Evolutionary conservation across 2,888 invertebrate species (phyloP), one percentile per base, ranked within the genome.

Genomic region (Polietes domitor): DNA sequence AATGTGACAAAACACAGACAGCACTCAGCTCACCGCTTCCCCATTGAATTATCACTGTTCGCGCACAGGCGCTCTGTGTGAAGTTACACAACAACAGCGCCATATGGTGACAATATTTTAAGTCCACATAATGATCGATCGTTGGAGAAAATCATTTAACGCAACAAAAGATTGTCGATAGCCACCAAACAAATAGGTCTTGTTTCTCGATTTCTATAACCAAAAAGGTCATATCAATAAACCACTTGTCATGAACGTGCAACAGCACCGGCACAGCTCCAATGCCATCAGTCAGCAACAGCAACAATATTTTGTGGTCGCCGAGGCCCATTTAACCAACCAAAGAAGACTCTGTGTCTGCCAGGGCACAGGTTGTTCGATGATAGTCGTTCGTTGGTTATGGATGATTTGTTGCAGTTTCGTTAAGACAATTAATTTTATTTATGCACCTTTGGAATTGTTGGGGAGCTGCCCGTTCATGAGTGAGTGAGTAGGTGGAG

Each of bases 141-240:
- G 43, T 53, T 77, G 58, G 73, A 32, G 58, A 77, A 73, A 74
- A 80, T 55, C 24, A 71, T 68, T 63, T 71, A 79, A 55, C 37
- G 24, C 21, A 26, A 53, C 15, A 10, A 73, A 75, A 78, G 78
- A 55, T 71, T 70, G 75, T n/a, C n/a, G n/a, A n/a, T n/a, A n/a
- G n/a, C n/a, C n/a, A n/a, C n/a, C n/a, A 78, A 78, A 65, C 68
- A 68, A 68, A 81, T 78, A 76, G 76, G 76, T 79, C 75, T 84
- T 72, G 80, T 76, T 75, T 79, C 75, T 84, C 75, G 80, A 79
- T 75, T 74, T 83, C 75, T 77, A 83, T 43, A 79, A 81, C 65
- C 43, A 79, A 81, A 84, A 84, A 81, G 81, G 84, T 70, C 81
- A 81, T 76, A 78, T 81, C 81, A 84, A 81, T 79, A 84, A 84